Conservation (phyloP, 2,888 invertebrate genomes). For the Neoitamus cyanurus region DNA sequence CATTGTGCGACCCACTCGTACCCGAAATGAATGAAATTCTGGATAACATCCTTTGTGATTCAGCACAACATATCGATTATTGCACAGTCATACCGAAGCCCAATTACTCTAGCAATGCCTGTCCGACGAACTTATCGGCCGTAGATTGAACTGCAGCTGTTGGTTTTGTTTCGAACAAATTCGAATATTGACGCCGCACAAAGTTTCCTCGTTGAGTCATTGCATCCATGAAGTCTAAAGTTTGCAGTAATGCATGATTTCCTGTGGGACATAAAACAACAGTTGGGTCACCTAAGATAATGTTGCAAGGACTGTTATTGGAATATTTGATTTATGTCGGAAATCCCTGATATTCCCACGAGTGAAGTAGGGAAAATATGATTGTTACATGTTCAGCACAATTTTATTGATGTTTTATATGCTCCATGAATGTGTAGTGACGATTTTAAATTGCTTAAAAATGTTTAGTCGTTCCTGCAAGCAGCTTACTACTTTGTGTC, state of each 20-base stretch:
- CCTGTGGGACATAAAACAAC: conserved; percentile 19
- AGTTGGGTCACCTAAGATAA: conserved; percentile 46
- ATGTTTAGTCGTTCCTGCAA: not conserved
- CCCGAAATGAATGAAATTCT: too few relatives aligned
- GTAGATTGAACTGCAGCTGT: not conserved
- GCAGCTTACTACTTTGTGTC: not conserved
- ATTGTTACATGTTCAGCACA: not conserved
- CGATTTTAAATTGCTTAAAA: conserved; percentile 7
- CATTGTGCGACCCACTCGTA: too few relatives aligned
- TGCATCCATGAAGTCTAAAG: not conserved
- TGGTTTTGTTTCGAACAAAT: not conserved
- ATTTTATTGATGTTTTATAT: conserved; percentile 20
- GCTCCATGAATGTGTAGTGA: not conserved
- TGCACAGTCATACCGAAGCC: not conserved
- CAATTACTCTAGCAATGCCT: not conserved
- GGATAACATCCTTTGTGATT: not conserved
- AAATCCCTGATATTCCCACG: conserved; percentile 1
- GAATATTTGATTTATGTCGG: conserved; percentile 50
- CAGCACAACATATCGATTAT: not conserved
- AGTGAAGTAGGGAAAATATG: not conserved
- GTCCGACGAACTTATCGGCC: not conserved
- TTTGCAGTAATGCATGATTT: conserved; percentile 39
- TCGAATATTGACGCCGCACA: not conserved
- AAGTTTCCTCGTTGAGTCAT: not conserved
- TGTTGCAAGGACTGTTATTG: conserved; percentile 48